Percentiles rank a stretch among this genome's conserved stretches.
Evolutionary conservation across 1,140 invertebrate species (phyloP).

Genomic region (Bombus terrestris): DNA sequence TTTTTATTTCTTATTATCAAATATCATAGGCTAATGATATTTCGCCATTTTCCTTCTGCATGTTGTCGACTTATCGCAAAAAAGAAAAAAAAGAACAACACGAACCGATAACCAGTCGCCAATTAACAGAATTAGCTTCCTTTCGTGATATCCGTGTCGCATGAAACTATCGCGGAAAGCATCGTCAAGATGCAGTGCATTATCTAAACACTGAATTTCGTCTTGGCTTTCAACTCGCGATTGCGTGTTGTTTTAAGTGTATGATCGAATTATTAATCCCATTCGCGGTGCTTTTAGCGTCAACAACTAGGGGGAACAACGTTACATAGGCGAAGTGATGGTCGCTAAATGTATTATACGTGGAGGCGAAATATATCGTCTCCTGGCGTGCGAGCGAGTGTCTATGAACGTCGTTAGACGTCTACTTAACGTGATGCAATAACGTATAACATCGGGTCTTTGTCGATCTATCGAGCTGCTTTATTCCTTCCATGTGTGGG

Average conservation of each 20-base stretch:
- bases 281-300: slow-evolving; percentile 27
- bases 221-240: neutral
- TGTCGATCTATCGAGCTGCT: slow-evolving; percentile 23
- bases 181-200: neutral
- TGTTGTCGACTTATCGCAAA: neutral
- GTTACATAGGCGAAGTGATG: neutral
- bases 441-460: slow-evolving; percentile 24
- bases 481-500: neutral
- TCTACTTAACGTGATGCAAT: slow-evolving; percentile 58
- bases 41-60: neutral
- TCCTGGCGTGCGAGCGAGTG: slow-evolving; percentile 6
- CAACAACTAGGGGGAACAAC: slow-evolving; percentile 15
- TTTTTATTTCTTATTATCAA: neutral
- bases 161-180: neutral
- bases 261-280: slow-evolving; percentile 48
- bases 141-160: neutral
- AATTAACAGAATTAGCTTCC: slow-evolving; percentile 51
- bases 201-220: neutral
- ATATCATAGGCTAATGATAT: neutral
- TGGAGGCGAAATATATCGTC: slow-evolving; percentile 34
- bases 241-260: slow-evolving; percentile 31
- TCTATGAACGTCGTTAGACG: slow-evolving; percentile 40
- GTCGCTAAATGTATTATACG: neutral
- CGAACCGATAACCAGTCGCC: slow-evolving; percentile 35
- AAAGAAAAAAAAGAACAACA: neutral